Conservation (phyloP, 2,797 vertebrate species). For the Crotalus adamanteus region DNA sequence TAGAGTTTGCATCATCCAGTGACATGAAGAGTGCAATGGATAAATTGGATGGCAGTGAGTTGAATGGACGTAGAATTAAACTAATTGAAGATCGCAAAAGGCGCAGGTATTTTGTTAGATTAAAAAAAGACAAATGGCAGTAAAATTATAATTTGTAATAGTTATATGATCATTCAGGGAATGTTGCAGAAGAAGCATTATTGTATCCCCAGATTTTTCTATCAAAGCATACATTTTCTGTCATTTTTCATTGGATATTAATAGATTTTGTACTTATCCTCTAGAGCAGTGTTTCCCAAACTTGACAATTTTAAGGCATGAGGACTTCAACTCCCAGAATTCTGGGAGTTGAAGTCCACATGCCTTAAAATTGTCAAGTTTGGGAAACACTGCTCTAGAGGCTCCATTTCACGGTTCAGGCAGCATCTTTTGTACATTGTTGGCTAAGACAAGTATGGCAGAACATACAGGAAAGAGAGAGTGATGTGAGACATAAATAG, state of each 20-base stretch:
- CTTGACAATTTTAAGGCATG: too few species aligned
- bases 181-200: not conserved
- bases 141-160: not conserved
- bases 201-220: not conserved
- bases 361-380: too few species aligned
- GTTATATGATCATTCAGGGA: not conserved
- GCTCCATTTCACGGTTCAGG: not conserved
- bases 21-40: slow-evolving; percentile 93
- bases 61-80: slow-evolving; percentile 90
- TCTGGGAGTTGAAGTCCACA: too few species aligned
- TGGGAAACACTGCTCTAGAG: not conserved
- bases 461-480: not conserved
- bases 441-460: not conserved
- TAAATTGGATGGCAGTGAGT: slow-evolving; percentile 87
- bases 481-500: not conserved
- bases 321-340: too few species aligned
- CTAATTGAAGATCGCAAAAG: slow-evolving; percentile 88
- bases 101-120: slow-evolving; percentile 70
- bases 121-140: not conserved
- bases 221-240: not conserved
- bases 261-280: not conserved
- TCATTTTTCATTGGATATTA: not conserved
- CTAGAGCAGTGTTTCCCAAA: too few species aligned
- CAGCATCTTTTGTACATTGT: not conserved
- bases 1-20: slow-evolving; percentile 89